These are phyloP conservation scores for Puntigrus tetrazona DNA, from an alignment of 2,113 vertebrate species.

Conservation along the genomic window DNA sequence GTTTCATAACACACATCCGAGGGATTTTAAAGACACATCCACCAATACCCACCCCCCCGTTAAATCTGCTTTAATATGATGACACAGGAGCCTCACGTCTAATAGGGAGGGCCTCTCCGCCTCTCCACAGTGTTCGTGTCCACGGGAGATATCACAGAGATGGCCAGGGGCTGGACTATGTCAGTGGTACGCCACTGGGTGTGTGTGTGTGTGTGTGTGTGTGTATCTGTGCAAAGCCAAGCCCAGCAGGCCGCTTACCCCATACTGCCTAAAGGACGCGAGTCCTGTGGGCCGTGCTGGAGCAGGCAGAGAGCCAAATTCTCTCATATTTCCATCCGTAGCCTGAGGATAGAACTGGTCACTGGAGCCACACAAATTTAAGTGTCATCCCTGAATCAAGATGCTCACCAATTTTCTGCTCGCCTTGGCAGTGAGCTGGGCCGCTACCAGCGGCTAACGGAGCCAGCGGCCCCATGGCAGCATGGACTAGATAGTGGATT, in stretches of 20 bases:
- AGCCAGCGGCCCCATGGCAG: conserved; percentile 39
- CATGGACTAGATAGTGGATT: conserved; percentile 5
- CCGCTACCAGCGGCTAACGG: conserved; percentile 31
- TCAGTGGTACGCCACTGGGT: conserved; percentile 34
- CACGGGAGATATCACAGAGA: conserved; percentile 12
- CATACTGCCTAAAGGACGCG: conserved; percentile 33
- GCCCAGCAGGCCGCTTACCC: conserved; percentile 30
- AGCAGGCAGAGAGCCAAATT: conserved; percentile 48
- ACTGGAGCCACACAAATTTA: conserved; percentile 51
- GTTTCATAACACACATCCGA: conserved; percentile 38
- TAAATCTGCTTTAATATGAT: conserved; percentile 29
- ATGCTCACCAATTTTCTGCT: conserved; percentile 62
- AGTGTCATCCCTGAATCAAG: conserved; percentile 54
- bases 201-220: conserved; percentile 49
- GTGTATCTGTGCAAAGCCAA: conserved; percentile 32
- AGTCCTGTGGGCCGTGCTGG: background rate
- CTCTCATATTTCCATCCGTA: conserved; percentile 52
- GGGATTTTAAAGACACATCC: conserved; percentile 36
- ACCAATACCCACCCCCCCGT: conserved; percentile 34
- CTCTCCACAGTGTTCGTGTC: conserved; percentile 36
- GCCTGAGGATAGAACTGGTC: conserved; percentile 45
- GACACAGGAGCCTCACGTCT: conserved; percentile 8
- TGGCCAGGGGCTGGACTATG: conserved; percentile 19
- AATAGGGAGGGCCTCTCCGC: conserved; percentile 38
- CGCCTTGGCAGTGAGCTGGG: conserved; percentile 49